Evolutionary conservation across 2,797 vertebrate species (phyloP).

Genomic region (Tragelaphus oryx): DNA sequence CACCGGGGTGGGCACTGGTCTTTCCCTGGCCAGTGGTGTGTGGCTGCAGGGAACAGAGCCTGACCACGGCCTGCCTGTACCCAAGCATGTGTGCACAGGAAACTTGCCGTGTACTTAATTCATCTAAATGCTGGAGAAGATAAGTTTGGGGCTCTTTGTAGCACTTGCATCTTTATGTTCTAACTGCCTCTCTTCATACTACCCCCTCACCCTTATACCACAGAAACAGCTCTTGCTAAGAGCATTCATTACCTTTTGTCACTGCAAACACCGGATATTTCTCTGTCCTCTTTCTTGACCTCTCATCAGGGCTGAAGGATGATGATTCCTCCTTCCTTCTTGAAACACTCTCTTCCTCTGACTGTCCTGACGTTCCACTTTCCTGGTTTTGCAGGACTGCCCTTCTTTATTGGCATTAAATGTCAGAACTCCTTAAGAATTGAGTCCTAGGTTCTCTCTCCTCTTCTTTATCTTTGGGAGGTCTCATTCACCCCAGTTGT

Average conservation of each 20-base stretch:
- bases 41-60: neutral
- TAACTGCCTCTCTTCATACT: neutral
- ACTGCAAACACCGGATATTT: neutral
- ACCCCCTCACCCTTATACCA: too few relatives aligned
- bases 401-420: neutral
- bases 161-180: neutral
- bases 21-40: neutral
- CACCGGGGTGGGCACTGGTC: rapidly evolving
- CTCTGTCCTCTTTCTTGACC: neutral
- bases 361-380: neutral
- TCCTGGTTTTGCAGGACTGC: neutral
- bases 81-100: rapidly evolving
- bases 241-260: neutral
- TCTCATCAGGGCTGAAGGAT: neutral
- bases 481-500: neutral
- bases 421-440: neutral
- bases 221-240: neutral
- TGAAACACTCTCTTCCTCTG: neutral
- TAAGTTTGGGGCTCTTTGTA: neutral
- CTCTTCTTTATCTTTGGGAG: neutral
- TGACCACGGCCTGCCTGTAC: too few relatives aligned
- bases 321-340: neutral
- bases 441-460: neutral
- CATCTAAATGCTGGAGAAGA: neutral
- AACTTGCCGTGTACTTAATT: too few relatives aligned